phyloP scores from a whole-genome alignment of 23 tunicate genomes.

The Ciona savignyi region DNA sequence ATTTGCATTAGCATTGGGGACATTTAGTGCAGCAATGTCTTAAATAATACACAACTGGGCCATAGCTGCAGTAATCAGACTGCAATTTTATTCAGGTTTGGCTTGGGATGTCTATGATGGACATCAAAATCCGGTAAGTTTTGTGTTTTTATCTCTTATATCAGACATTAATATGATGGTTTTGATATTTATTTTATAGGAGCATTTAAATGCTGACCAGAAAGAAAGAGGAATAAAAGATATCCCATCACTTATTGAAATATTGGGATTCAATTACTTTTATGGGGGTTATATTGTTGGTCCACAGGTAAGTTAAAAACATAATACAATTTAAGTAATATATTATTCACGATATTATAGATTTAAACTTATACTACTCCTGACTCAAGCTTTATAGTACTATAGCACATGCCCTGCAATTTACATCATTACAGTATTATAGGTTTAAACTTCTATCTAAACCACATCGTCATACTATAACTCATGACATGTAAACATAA shows the following conservation, averaged over 20 bases:
- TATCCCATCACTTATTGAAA: slow-evolving; percentile 64
- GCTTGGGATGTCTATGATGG: slow-evolving; percentile 94
- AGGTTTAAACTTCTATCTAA: no score
- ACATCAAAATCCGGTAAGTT: slow-evolving; percentile 46
- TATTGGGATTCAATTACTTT: slow-evolving; percentile 66
- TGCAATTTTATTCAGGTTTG: slow-evolving; percentile 60
- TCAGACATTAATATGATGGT: background rate
- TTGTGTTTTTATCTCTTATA: background rate
- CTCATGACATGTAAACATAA: no score
- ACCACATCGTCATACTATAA: no score
- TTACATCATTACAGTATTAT: no score
- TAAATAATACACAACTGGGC: no score
- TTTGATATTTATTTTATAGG: slow-evolving; percentile 13
- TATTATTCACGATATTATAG: background rate
- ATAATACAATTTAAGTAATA: background rate
- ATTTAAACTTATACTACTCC: background rate
- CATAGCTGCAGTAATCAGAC: no score
- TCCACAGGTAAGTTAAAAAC: slow-evolving; percentile 50
- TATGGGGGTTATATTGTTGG: slow-evolving; percentile 78
- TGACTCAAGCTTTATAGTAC: background rate
- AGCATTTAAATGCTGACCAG: slow-evolving; percentile 45
- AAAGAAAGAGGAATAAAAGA: slow-evolving; percentile 54
- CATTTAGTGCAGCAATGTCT: no score
- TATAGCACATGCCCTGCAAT: no score
- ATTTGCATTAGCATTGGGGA: no score